Percentiles rank a stretch among this genome's conserved stretches.
Evolutionary conservation across 2,888 invertebrate species (phyloP).

Genomic region (Plusia festucae): DNA sequence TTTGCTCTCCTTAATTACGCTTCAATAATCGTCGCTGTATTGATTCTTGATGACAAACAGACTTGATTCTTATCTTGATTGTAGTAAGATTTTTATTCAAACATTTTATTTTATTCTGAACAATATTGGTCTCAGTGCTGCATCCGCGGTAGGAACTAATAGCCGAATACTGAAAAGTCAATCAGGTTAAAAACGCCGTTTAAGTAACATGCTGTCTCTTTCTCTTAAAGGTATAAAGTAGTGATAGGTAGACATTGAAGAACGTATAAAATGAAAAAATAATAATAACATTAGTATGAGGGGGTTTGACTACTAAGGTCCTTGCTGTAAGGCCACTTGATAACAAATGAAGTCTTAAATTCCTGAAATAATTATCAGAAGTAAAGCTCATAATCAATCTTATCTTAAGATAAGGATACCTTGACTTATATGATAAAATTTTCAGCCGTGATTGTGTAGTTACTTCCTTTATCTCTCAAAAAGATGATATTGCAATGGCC

Average conservation of each 20-base stretch:
- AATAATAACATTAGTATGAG: too few species aligned
- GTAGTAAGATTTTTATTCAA: background rate
- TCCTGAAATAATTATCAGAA: background rate
- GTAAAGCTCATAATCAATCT: background rate
- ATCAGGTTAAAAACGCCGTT: too few species aligned
- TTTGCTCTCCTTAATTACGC: constrained; percentile 45
- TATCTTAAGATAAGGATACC: constrained; percentile 40
- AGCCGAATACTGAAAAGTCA: too few species aligned
- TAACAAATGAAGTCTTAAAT: background rate
- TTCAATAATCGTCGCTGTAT: constrained; percentile 33
- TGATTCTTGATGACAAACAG: constrained; percentile 5
- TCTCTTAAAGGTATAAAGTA: too few species aligned
- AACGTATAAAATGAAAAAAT: too few species aligned
- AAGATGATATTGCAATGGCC: constrained; percentile 6
- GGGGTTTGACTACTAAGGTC: too few species aligned
- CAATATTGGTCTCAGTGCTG: too few species aligned
- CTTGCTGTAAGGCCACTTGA: background rate
- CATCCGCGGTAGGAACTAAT: too few species aligned
- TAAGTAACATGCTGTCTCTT: too few species aligned
- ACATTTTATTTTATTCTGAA: too few species aligned
- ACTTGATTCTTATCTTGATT: background rate
- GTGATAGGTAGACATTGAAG: too few species aligned
- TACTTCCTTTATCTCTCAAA: background rate
- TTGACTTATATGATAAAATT: constrained; percentile 16
- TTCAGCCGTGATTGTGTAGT: constrained; percentile 11